Base-by-base conservation (phyloP, 2,797 vertebrate species). In the Siniperca undulata region DNA sequence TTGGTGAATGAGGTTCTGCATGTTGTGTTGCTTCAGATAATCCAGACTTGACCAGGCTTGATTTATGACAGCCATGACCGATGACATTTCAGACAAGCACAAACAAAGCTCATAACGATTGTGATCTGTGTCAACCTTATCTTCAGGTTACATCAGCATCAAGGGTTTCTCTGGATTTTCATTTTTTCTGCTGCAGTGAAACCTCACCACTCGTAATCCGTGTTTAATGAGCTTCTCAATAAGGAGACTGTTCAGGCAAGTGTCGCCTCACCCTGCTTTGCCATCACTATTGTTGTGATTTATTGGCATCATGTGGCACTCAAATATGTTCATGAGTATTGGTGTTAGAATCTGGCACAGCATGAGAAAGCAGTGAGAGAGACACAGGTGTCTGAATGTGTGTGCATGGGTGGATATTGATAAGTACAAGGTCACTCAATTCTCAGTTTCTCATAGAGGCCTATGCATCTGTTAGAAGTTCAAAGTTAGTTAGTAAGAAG, bases 271-370 rank as follows among this genome's bases (percentile, higher is more conserved):
- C 62, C 62, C 20, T 78, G 60, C 38, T 76, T 74, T 27, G 7
- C n/a, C 52, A 48, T 66, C 1, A 5, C 62, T 58, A 59, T 73
- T 74, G 74, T 46, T 67, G 24, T 88, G 84, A 88, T 90, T 89
- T 88, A 85, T 64, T 77, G 30, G 46, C 50, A 61, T 82, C 42
- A 61, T 70, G 13, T 58, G 44, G 19, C 30, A 73, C 42, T 68
- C 14, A 80, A 53, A 50, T 61, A 83, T 85, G 40, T 40, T 46
- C 61, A 50, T 38, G 52, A 61, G 53, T 74, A 53, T 22, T 64
- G 19, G 58, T 81, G 69, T 78, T n/a, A 75, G 74, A 64, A 77
- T 68, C 44, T 40, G 40, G 3, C 36, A 59, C 7, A 55, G 22
- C 11, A 55, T 53, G n/a, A 83, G 67, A 61, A 60, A 83, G 66